Base-by-base conservation (phyloP, 2,113 vertebrate genomes). In the Xiphophorus hellerii region DNA sequence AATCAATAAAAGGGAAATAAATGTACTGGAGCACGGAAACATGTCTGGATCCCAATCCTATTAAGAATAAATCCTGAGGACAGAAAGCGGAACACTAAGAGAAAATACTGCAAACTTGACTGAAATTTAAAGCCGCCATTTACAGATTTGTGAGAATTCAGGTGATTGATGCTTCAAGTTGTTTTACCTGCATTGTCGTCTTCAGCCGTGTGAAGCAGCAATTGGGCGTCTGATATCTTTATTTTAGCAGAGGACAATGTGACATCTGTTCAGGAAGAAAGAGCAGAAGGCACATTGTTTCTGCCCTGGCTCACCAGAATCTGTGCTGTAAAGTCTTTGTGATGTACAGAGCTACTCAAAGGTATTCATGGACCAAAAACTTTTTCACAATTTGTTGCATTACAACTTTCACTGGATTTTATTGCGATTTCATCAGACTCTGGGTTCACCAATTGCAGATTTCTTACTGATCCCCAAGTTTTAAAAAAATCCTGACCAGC, bases 181-280 rank as follows among this genome's bases (percentile, higher is more conserved):
- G 71, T 63, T 74, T 17, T 29, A 95, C 94, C 90, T 84, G 80
- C 1, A 37, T 70, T 76, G 35, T 77, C 76, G 68, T 90, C 86
- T 68, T 84, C 88, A 27, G 29, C 44, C 65, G 69, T 78, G 17
- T 83, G 69, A 17, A 76, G 71, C n/a, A 76, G 71, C n/a, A 66
- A 0, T 17, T 63, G 29, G 22, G 29, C 62, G 62, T 73, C 83
- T 15, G 51, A 66, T 20, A 37, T 35, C 48, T 90, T 82, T 1
- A 72, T 29, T 75, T 74, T 80, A 69, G 58, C 58, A n/a, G 71
- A 68, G 1, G 77, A 71, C 58, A 78, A 84, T 0, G 28, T 74
- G 80, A 68, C 71, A 83, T 85, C 92, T 92, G 74, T 71, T 27
- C 69, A 71, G 27, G 13, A 69, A 73, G 1, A 63, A 66, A 66